phyloP scores from a whole-genome alignment of 2,888 invertebrate species.

The Drosophila nr. fundita region DNA sequence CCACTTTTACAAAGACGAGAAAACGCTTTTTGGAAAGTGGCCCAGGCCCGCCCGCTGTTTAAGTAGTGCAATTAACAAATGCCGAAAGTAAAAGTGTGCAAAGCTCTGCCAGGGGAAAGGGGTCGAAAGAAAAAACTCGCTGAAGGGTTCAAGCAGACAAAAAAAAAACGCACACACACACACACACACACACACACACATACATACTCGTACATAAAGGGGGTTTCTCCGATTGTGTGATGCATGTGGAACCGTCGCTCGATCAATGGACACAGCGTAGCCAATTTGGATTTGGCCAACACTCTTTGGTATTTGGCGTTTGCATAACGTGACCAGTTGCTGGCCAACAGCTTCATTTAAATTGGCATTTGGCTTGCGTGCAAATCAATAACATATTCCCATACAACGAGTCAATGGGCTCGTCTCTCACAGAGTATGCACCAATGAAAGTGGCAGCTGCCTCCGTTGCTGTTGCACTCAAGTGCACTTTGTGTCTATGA shows the following conservation, averaged over 20 bases:
- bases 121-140: background rate
- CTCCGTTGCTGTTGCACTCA: slow-evolving; percentile 5
- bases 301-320: slow-evolving; percentile 30
- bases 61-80: slow-evolving; percentile 67
- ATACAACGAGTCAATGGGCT: slow-evolving; percentile 33
- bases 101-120: slow-evolving; percentile 11
- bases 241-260: slow-evolving; percentile 2
- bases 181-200: background rate
- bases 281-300: slow-evolving; percentile 23
- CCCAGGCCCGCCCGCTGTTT: slow-evolving; percentile 63
- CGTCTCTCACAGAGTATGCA: slow-evolving; percentile 3
- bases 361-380: slow-evolving; percentile 45
- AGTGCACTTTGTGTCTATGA: slow-evolving; percentile 24
- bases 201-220: background rate
- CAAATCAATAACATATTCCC: slow-evolving; percentile 42
- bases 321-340: slow-evolving; percentile 41
- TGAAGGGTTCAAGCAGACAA: slow-evolving; percentile 13
- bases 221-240: background rate
- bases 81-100: slow-evolving; percentile 69
- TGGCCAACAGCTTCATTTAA: slow-evolving; percentile 20
- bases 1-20: slow-evolving; percentile 28
- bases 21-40: slow-evolving; percentile 58
- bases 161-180: background rate
- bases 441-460: slow-evolving; percentile 32
- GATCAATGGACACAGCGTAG: slow-evolving; percentile 29